Evolutionary conservation across 1,140 invertebrate species (phyloP).

Genomic region (Brachionus plicatilis): DNA sequence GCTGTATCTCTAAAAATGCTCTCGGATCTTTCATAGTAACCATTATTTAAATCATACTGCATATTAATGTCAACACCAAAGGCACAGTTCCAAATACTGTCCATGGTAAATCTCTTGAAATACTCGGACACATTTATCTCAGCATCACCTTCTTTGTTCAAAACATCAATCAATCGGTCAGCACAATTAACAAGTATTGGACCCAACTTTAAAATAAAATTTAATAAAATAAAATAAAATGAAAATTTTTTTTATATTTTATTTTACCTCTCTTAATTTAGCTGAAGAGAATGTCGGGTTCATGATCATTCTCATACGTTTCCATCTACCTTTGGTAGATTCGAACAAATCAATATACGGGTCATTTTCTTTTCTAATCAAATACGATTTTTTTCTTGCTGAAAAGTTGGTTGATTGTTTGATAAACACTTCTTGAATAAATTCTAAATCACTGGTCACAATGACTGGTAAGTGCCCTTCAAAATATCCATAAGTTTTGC

Average conservation of each 20-base stretch:
- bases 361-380: neutral
- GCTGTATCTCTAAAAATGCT: neutral
- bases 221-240: neutral
- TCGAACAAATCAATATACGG: neutral
- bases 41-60: slow-evolving; percentile 52
- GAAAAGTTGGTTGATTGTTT: neutral
- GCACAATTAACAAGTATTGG: neutral
- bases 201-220: slow-evolving; percentile 42
- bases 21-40: neutral
- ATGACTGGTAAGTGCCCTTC: slow-evolving; percentile 32
- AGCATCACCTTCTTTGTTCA: neutral
- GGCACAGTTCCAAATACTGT: slow-evolving; percentile 31
- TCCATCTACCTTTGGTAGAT: neutral
- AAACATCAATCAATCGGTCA: slow-evolving; percentile 2
- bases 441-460: neutral
- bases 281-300: slow-evolving; percentile 38
- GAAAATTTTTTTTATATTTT: no score
- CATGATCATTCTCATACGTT: slow-evolving; percentile 11
- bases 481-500: slow-evolving; percentile 25
- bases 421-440: slow-evolving; percentile 8
- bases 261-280: slow-evolving; percentile 4
- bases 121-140: slow-evolving; percentile 13
- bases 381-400: slow-evolving; percentile 39
- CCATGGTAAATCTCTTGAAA: slow-evolving; percentile 43
- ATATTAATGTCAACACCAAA: slow-evolving; percentile 22